Base-by-base conservation (phyloP, 2,113 vertebrate species). In the Eulemur macaco region DNA sequence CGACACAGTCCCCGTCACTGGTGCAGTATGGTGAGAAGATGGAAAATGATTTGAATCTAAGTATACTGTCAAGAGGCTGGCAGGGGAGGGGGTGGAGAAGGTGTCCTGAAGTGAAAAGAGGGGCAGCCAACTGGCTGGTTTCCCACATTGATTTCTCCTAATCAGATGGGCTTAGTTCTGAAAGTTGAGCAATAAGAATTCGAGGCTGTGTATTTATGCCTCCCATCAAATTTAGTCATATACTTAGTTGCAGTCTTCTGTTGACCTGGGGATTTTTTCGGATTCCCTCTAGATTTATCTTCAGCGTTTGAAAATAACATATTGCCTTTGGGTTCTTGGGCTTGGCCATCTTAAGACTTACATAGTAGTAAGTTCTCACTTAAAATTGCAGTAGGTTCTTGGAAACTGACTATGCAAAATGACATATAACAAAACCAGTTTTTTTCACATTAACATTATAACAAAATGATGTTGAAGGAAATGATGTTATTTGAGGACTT, bases 21-120 rank as follows among this genome's bases (percentile, higher is more conserved):
- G 99, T 99, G 98, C 99, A 99, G 97, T 99, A 99, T 0, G 99
- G 99, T 99, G 98, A 99, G 99, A 95, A 42, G 29, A 45, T 37
- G n/a, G 1, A 1, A 29, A 80, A n/a, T 56, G 5, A 66, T 0
- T 0, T 58, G 0, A 8, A 2, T 50, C 74, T 45, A 29, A 52
- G 54, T 13, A 0, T 56, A 23, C 31, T 45, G 3, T 91, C n/a
- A 45, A 76, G 0, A 0, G 78, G 9, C 76, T 94, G 29, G 6
- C 0, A 47, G 25, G 42, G 31, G 23, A 42, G 2, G 7, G 7
- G 1, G 39, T 15, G 29, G 11, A 78, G 21, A 76, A 21, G n/a
- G 37, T 45, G 21, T 29, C n/a, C 12, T 42, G 1, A 63, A 25
- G 77, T 90, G 29, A 84, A 60, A 50, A 78, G 47, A 80, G 34